Evolutionary conservation across 1,140 invertebrate species (phyloP), one percentile per base, ranked within the genome.

Genomic region (Dendrolimus punctatus): DNA sequence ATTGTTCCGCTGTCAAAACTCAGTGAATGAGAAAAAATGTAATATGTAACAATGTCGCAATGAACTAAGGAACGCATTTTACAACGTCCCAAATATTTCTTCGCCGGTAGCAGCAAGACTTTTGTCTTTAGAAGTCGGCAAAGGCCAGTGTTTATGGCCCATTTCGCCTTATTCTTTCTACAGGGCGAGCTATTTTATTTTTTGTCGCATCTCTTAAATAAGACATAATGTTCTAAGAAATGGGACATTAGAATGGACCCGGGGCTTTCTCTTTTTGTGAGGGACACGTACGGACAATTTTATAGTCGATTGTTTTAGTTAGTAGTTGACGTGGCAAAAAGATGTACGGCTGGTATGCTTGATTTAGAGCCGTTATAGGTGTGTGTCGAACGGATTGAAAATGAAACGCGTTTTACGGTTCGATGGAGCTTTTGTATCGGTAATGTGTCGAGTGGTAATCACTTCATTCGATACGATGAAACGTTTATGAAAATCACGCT

Each of bases 141-240:
- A 56, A 58, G 65, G 51, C 55, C 49, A 60, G 55, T 64, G 58
- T 81, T 81, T 82, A 81, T 80, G 68, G 69, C 60, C 76, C 73
- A 76, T 80, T 78, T 72, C 65, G 69, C 68, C 62, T 73, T 75
- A 75, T 78, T 73, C 64, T 72, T 76, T 68, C 68, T 3, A 66
- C 60, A 58, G 64, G 58, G 65, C 63, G 71, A 66, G 66, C 69
- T 68, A 76, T 76, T 76, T 75, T 74, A 66, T 80, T 80, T 55
- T 75, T 79, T 83, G 70, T 74, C 66, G 59, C 71, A 60, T 71
- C 70, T 62, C 73, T 79, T 74, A 83, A 83, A 79, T 85, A 85
- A 81, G 80, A 83, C 73, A 71, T 85, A 80, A 83, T 80, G 73
- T 80, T 84, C 79, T 76, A 53, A 80, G 81, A 85, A 81, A 76